These are phyloP conservation scores for Nomada hirtipes DNA, from an alignment of 2,888 invertebrate genomes.

Conservation along the genomic window DNA sequence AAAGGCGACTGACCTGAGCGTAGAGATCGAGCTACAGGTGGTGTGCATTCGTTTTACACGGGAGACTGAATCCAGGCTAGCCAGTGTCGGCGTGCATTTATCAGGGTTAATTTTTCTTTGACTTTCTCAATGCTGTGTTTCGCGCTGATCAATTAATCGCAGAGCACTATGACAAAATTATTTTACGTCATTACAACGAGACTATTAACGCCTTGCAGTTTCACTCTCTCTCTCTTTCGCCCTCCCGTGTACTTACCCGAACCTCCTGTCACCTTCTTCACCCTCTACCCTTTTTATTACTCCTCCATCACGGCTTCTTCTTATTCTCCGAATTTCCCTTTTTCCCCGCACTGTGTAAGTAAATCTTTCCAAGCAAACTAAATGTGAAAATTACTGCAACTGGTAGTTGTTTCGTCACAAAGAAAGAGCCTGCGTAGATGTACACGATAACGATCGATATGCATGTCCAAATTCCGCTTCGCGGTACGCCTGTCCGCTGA, in stretches of 20 bases:
- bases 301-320: no score
- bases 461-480: conserved; percentile 41
- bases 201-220: background rate
- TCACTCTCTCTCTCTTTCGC: background rate
- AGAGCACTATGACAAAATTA: background rate
- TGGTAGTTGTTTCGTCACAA: background rate
- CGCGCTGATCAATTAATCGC: background rate
- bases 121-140: background rate
- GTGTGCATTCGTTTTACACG: conserved; percentile 61
- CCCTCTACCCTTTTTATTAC: background rate
- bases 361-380: background rate
- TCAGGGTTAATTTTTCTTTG: background rate
- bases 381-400: background rate
- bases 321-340: no score
- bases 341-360: background rate
- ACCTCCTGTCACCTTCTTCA: no score
- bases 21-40: conserved; percentile 72
- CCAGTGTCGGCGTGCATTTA: conserved; percentile 20
- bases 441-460: conserved; percentile 24
- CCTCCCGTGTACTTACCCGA: no score
- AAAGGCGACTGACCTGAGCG: conserved; percentile 38
- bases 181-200: background rate
- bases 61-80: background rate
- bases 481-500: conserved; percentile 47
- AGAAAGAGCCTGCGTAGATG: background rate